A percentile compares a stretch with the other conserved stretches of the same genome.
Evolutionary conservation across 2,888 invertebrate species (phyloP).

Genomic region (Scaptomyza caliginosa): DNA sequence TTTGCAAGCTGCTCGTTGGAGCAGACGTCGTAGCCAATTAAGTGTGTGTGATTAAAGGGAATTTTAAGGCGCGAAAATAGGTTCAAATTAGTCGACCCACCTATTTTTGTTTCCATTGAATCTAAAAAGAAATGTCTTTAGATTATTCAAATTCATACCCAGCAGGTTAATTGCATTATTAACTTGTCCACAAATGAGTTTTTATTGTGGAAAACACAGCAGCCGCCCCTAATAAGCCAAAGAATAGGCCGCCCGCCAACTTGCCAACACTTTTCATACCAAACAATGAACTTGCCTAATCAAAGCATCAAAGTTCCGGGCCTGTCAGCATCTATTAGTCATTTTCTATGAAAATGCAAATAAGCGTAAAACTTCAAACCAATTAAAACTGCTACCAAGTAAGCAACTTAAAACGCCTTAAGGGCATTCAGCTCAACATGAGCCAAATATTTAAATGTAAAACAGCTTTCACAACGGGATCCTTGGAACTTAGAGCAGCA

Average conservation of each 20-base stretch:
- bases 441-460: conserved; percentile 65
- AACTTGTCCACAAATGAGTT: conserved; percentile 9
- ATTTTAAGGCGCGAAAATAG: not conserved
- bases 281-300: conserved; percentile 54
- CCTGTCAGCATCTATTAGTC: conserved; percentile 20
- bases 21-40: conserved; percentile 57
- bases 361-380: conserved; percentile 71
- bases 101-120: too few relatives aligned
- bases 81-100: not conserved
- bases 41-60: conserved; percentile 27
- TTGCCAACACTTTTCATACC: conserved; percentile 50
- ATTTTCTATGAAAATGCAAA: conserved; percentile 55
- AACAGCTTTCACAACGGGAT: conserved; percentile 66
- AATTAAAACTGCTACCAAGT: conserved; percentile 71
- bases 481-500: conserved; percentile 30
- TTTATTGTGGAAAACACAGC: not conserved
- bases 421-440: conserved; percentile 46
- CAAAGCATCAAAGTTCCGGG: conserved; percentile 21
- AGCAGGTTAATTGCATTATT: conserved; percentile 33
- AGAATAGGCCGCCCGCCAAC: conserved; percentile 52
- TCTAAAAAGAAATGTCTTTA: not conserved
- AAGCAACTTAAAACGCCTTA: conserved; percentile 75
- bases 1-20: conserved; percentile 64
- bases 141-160: conserved; percentile 1
- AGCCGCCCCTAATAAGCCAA: conserved; percentile 34